A percentile compares a stretch with the other conserved stretches of the same genome.
These are phyloP conservation scores for Sclerodermus sp. DNA, from an alignment of 2,888 invertebrate genomes.

Conservation along the genomic window DNA sequence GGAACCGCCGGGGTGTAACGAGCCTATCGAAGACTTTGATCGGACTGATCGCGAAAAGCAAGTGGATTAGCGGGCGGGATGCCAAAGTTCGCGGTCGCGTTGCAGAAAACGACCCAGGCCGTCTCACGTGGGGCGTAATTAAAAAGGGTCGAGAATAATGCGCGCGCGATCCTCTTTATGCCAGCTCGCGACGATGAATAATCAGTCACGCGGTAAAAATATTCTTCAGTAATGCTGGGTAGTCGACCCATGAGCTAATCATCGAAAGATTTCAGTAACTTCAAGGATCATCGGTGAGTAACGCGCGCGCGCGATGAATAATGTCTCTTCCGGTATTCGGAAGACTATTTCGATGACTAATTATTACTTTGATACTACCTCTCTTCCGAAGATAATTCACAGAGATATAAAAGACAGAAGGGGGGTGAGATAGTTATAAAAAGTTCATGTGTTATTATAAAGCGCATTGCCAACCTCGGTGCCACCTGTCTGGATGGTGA, in stretches of 20 bases:
- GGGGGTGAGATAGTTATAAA: no score
- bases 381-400: no score
- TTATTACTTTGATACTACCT: no score
- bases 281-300: slow-evolving; percentile 21
- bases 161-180: slow-evolving; percentile 27
- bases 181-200: slow-evolving; percentile 56
- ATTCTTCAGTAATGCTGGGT: slow-evolving; percentile 8
- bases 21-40: slow-evolving; percentile 49
- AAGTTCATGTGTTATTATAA: background rate
- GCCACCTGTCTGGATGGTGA: slow-evolving; percentile 50
- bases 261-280: slow-evolving; percentile 2
- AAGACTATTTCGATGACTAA: background rate
- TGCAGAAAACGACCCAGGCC: slow-evolving; percentile 48
- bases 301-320: slow-evolving; percentile 1
- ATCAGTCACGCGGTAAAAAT: slow-evolving; percentile 33
- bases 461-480: slow-evolving; percentile 40
- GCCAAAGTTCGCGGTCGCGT: slow-evolving; percentile 46
- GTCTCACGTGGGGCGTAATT: slow-evolving; percentile 39
- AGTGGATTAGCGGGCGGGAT: slow-evolving; percentile 51
- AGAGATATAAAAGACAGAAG: no score
- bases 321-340: background rate
- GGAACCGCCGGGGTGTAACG: slow-evolving; percentile 20
- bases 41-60: slow-evolving; percentile 53
- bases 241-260: slow-evolving; percentile 7
- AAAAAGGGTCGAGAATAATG: slow-evolving; percentile 12